phyloP scores from a whole-genome alignment of 2,113 vertebrate species.

The Xiphophorus hellerii region DNA sequence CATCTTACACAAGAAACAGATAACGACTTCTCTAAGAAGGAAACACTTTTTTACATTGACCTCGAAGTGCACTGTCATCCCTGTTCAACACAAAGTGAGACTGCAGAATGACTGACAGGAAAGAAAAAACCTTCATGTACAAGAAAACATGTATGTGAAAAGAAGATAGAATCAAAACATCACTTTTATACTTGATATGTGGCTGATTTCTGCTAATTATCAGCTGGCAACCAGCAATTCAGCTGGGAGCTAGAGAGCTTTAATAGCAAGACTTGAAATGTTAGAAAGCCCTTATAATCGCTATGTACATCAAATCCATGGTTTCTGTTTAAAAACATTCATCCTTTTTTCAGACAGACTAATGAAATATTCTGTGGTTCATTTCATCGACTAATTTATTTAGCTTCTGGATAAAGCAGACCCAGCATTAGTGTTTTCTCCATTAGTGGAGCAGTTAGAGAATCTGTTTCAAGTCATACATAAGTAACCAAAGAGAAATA shows the following conservation, averaged over 20 bases:
- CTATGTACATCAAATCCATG: slow-evolving; percentile 4
- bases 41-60: slow-evolving; percentile 38
- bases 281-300: slow-evolving; percentile 20
- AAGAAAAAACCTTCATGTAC: not conserved
- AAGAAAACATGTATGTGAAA: not conserved
- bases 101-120: not conserved
- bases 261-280: slow-evolving; percentile 5
- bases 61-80: slow-evolving; percentile 46
- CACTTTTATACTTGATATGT: slow-evolving; percentile 1
- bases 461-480: not conserved
- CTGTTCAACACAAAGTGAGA: slow-evolving; percentile 9
- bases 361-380: not conserved
- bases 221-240: slow-evolving; percentile 13
- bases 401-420: not conserved
- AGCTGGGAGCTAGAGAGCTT: slow-evolving; percentile 3
- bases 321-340: slow-evolving; percentile 12
- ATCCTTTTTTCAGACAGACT: not conserved
- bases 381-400: not conserved
- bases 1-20: slow-evolving; percentile 16
- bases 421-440: not conserved
- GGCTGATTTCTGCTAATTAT: slow-evolving; percentile 36
- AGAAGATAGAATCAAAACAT: slow-evolving; percentile 6
- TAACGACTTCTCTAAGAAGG: slow-evolving; percentile 8
- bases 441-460: not conserved
- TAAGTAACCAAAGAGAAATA: not conserved